These are phyloP conservation scores for Sipha flava DNA, from an alignment of 1,140 invertebrate genomes.

Conservation along the genomic window DNA sequence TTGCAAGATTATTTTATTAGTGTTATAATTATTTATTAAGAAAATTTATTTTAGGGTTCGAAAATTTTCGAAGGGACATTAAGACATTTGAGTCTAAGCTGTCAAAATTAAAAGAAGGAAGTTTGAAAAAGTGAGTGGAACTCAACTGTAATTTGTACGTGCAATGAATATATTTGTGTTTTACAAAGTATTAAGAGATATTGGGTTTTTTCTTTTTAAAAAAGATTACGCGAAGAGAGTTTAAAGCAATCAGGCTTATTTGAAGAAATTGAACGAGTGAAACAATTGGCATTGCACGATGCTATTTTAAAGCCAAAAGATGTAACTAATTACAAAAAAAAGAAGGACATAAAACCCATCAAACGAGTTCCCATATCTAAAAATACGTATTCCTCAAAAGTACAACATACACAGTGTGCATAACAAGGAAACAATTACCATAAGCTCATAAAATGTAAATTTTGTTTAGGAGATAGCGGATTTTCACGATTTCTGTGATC, in stretches of 20 bases:
- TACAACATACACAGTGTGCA: neutral
- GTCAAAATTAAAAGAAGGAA: constrained; percentile 15
- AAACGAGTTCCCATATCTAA: constrained; percentile 1
- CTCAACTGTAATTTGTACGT: neutral
- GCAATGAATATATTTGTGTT: neutral
- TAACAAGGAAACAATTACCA: neutral
- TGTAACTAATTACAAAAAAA: neutral
- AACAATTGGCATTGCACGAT: neutral
- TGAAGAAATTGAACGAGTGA: neutral
- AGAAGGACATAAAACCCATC: neutral
- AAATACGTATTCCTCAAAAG: constrained; percentile 21
- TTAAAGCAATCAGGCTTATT: neutral
- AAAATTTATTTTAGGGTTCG: neutral
- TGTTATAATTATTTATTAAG: no score
- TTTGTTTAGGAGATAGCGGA: constrained; percentile 10
- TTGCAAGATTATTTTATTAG: no score
- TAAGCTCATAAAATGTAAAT: neutral
- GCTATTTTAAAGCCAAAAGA: neutral
- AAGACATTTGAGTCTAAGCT: constrained; percentile 8
- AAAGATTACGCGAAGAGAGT: constrained; percentile 11
- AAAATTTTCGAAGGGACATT: constrained; percentile 7
- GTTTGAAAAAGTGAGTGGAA: constrained; percentile 12
- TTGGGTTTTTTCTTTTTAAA: neutral
- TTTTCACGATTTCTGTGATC: neutral
- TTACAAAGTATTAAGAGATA: neutral